These are phyloP conservation scores for Eucidaris tribuloides DNA, from an alignment of 35 echinoderm and acorn worm genomes.

Conservation along the genomic window DNA sequence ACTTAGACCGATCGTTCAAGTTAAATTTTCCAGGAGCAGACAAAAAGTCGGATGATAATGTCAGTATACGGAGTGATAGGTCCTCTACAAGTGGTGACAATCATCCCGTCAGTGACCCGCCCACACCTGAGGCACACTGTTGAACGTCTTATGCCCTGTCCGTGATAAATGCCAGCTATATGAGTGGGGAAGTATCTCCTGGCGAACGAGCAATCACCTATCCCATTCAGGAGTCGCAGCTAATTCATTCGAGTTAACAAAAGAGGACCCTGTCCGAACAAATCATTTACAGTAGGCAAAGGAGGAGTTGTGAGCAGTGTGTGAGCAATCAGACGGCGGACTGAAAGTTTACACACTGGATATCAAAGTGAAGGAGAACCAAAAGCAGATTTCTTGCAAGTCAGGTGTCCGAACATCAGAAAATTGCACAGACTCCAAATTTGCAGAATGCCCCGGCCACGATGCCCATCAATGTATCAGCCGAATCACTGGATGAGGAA, in stretches of 20 bases:
- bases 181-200: slow-evolving; percentile 5
- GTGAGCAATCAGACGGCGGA: too few relatives aligned
- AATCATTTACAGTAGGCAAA: background rate
- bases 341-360: too few relatives aligned
- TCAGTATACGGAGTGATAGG: slow-evolving; percentile 2
- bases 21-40: slow-evolving; percentile 42
- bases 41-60: slow-evolving; percentile 68
- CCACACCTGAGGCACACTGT: background rate
- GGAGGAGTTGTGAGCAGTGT: too few relatives aligned
- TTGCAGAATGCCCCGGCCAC: too few relatives aligned
- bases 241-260: background rate
- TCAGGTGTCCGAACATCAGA: too few relatives aligned
- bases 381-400: too few relatives aligned
- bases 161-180: background rate
- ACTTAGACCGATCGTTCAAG: slow-evolving; percentile 42
- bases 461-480: too few relatives aligned
- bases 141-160: background rate
- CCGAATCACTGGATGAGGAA: too few relatives aligned
- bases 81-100: background rate
- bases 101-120: background rate
- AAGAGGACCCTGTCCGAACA: too few relatives aligned
- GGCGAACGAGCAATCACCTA: background rate
- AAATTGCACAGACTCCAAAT: too few relatives aligned
- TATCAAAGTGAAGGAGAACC: too few relatives aligned
- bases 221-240: background rate